A percentile compares a stretch with the other conserved stretches of the same genome.
Evolutionary conservation across 2,113 vertebrate species (phyloP).

Genomic region (Typhlomys cinereus): DNA sequence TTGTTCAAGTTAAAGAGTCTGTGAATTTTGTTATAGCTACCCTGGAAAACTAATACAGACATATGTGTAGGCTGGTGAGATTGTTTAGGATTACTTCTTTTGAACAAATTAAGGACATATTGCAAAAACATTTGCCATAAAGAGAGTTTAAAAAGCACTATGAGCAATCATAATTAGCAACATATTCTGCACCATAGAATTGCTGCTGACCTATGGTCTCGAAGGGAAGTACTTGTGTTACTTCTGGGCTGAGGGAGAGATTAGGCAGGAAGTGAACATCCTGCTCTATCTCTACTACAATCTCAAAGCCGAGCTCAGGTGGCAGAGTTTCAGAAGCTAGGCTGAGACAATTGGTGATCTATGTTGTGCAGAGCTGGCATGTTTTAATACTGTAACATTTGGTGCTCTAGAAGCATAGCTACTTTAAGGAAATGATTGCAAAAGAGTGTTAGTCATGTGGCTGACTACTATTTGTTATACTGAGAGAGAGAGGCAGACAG

Average conservation of each 20-base stretch:
- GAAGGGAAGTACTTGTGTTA: not conserved
- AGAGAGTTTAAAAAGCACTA: not conserved
- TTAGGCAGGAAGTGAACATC: not conserved
- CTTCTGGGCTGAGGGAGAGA: not conserved
- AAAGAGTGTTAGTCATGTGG: not conserved
- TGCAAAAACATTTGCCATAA: not conserved
- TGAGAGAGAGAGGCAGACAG: not conserved
- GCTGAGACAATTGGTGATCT: not conserved
- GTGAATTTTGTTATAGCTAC: not conserved
- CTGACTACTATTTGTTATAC: not conserved
- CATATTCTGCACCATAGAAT: not conserved
- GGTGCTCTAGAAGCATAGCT: not conserved
- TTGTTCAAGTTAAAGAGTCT: not conserved
- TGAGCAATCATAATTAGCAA: not conserved
- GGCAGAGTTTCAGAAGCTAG: not conserved
- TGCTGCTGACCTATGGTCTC: not conserved
- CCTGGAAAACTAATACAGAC: not conserved
- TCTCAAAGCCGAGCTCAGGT: not conserved
- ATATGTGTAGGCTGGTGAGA: not conserved
- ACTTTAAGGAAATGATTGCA: not conserved
- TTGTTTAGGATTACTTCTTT: not conserved
- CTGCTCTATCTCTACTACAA: not conserved
- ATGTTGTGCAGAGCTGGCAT: not conserved
- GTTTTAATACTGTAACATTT: not conserved
- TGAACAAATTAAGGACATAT: not conserved